phyloP scores from a whole-genome alignment of 2,888 invertebrate species.

The Holacanthella duospinosa region DNA sequence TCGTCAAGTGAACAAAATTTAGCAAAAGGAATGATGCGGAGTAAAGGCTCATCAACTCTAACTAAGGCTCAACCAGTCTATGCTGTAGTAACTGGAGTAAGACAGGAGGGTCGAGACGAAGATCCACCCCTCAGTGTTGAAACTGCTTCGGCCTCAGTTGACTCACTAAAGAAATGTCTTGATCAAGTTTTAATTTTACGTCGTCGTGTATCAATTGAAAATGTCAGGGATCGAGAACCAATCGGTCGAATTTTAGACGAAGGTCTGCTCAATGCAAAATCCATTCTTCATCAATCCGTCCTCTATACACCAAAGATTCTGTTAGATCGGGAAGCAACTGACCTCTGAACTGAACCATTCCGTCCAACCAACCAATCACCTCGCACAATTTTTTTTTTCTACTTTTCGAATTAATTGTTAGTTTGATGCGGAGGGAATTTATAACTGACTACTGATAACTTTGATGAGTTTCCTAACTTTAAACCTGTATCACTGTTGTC shows the following conservation, averaged over 20 bases:
- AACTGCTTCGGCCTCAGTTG: conserved; percentile 27
- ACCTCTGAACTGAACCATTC: not conserved
- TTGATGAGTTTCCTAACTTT: too few relatives aligned
- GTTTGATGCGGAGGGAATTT: not conserved
- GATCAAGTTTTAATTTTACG: conserved; percentile 34
- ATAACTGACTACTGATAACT: too few relatives aligned
- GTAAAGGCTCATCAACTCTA: conserved; percentile 29
- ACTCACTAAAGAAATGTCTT: conserved; percentile 30
- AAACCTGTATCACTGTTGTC: too few relatives aligned
- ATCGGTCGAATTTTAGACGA: conserved; percentile 34
- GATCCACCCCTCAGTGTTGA: conserved; percentile 23
- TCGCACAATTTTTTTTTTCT: not conserved
- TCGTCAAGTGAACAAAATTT: conserved; percentile 37
- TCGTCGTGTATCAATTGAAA: conserved; percentile 27
- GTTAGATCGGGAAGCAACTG: conserved; percentile 34
- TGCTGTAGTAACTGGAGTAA: conserved; percentile 35
- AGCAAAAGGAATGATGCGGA: conserved; percentile 29
- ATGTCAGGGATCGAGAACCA: conserved; percentile 32
- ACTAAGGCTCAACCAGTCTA: conserved; percentile 36
- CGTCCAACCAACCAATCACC: not conserved
- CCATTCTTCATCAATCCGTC: conserved; percentile 32
- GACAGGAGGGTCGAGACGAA: conserved; percentile 35
- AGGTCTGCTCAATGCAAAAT: conserved; percentile 31
- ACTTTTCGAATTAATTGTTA: not conserved
- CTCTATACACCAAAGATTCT: conserved; percentile 35